phyloP scores from a whole-genome alignment of 2,797 vertebrate genomes.

The Hozukius guyotensis region DNA sequence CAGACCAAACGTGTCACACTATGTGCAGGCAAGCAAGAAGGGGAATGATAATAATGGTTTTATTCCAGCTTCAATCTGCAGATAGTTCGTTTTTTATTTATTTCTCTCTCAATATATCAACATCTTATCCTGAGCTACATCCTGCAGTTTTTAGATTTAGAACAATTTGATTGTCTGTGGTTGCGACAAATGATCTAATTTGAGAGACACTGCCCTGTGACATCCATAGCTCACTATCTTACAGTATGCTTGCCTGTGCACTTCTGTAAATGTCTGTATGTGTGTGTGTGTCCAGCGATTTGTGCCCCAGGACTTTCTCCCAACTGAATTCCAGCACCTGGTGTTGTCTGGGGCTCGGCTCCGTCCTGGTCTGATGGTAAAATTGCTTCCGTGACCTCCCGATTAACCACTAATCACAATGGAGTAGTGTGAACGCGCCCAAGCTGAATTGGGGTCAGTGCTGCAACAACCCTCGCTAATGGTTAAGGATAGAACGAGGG shows the following conservation, averaged over 20 bases:
- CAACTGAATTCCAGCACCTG: slow-evolving; percentile 82
- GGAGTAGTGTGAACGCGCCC: slow-evolving; percentile 49
- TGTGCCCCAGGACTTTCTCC: slow-evolving; percentile 78
- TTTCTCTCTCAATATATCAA: slow-evolving; percentile 3
- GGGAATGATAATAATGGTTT: too few species aligned
- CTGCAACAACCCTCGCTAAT: slow-evolving; percentile 50
- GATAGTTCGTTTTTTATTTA: background rate
- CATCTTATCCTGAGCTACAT: background rate
- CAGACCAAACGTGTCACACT: background rate
- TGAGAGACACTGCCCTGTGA: slow-evolving; percentile 7
- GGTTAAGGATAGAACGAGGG: slow-evolving; percentile 25
- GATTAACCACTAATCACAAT: slow-evolving; percentile 80
- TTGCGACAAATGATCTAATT: background rate
- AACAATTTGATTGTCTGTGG: background rate
- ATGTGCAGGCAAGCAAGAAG: background rate
- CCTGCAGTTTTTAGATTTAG: background rate
- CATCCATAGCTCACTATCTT: slow-evolving; percentile 30
- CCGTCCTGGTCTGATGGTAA: slow-evolving; percentile 81
- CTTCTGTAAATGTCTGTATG: slow-evolving; percentile 60
- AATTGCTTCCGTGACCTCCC: slow-evolving; percentile 62
- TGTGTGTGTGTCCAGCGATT: slow-evolving; percentile 69
- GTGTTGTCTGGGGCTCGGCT: slow-evolving; percentile 78
- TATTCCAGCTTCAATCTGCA: background rate
- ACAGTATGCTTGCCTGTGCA: slow-evolving; percentile 38
- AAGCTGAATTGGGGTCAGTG: slow-evolving; percentile 48